These are phyloP conservation scores for Platycheirus rosarum DNA, from an alignment of 2,888 invertebrate genomes.

Conservation along the genomic window DNA sequence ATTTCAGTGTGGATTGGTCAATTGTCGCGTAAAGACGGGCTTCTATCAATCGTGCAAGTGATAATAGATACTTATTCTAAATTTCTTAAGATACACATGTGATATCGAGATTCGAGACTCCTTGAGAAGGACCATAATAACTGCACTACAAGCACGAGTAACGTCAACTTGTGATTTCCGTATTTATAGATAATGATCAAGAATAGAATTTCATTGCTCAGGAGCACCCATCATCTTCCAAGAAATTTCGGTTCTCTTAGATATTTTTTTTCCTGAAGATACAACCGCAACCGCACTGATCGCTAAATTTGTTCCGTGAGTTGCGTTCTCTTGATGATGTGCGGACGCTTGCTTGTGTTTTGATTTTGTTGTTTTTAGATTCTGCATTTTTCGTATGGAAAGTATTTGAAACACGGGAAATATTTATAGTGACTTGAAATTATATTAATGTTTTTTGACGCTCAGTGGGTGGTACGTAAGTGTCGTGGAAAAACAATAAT, in stretches of 20 bases:
- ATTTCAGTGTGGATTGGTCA: conserved; percentile 71
- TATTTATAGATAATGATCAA: conserved; percentile 65
- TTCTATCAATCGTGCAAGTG: conserved; percentile 35
- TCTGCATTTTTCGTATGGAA: conserved; percentile 21
- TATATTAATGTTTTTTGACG: conserved; percentile 31
- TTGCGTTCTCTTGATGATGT: conserved; percentile 20
- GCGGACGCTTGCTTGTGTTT: conserved; percentile 40
- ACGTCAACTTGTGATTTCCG: conserved; percentile 53
- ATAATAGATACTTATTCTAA: neutral
- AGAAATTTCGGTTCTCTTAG: conserved; percentile 25
- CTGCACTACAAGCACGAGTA: neutral
- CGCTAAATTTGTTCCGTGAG: neutral
- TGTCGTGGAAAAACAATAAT: conserved; percentile 37
- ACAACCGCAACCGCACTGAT: conserved; percentile 12
- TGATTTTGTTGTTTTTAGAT: conserved; percentile 19
- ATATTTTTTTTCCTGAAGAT: conserved; percentile 15
- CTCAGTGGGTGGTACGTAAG: conserved; percentile 23
- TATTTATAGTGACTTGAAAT: conserved; percentile 50
- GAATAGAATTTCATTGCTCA: conserved; percentile 38
- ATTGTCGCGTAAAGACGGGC: conserved; percentile 60
- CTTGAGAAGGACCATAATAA: conserved; percentile 39
- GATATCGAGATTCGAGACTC: conserved; percentile 13
- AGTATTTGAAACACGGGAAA: conserved; percentile 23
- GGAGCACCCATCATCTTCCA: conserved; percentile 32
- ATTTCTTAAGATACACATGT: conserved; percentile 4